These are phyloP conservation scores for Oreortyx pictus DNA, from an alignment of 2,797 vertebrate species.

Conservation along the genomic window DNA sequence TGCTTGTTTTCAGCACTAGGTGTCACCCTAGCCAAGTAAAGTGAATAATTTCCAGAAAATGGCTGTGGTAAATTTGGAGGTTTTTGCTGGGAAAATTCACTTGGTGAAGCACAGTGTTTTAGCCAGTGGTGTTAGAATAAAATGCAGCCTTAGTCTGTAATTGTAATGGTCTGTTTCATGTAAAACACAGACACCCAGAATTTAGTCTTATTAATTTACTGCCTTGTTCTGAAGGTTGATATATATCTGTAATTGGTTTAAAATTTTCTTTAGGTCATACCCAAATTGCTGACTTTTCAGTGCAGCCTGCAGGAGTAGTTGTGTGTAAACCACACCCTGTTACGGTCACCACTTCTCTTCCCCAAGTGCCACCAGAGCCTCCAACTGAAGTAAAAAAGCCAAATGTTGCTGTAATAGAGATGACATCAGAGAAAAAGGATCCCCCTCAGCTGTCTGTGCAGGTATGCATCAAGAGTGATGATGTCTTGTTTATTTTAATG, in stretches of 20 bases:
- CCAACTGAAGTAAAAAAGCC: constrained; percentile 66
- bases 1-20: constrained; percentile 48
- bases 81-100: not conserved
- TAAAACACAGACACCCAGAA: not conserved
- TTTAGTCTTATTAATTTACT: not conserved
- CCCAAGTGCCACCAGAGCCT: constrained; percentile 65
- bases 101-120: not conserved
- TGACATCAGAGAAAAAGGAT: constrained; percentile 77
- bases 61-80: not conserved
- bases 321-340: constrained; percentile 71
- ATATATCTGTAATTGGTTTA: not conserved
- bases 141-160: not conserved
- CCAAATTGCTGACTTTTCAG: constrained; percentile 74
- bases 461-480: constrained; percentile 68
- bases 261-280: constrained; percentile 81
- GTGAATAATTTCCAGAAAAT: accelerated
- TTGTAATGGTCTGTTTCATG: not conserved
- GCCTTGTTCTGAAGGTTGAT: not conserved
- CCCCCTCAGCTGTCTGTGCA: constrained; percentile 82
- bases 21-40: constrained; percentile 42
- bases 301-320: constrained; percentile 73
- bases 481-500: not conserved
- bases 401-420: constrained; percentile 77
- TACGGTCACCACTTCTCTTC: constrained; percentile 80
- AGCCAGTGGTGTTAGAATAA: not conserved